Evolutionary conservation across 1,140 invertebrate genomes (phyloP).

Genomic region (Drosophila busckii): DNA sequence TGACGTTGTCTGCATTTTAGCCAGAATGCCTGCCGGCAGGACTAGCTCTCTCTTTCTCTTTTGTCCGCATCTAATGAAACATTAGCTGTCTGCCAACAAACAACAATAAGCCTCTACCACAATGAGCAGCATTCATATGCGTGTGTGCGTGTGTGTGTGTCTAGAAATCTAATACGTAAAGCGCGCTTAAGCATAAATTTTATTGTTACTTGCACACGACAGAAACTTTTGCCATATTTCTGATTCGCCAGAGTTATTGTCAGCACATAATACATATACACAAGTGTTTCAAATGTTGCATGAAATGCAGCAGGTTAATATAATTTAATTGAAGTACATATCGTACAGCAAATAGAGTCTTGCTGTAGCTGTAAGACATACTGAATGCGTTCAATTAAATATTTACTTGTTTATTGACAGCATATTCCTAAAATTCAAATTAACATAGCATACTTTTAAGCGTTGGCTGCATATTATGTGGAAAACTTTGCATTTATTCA

Average conservation of each 20-base stretch:
- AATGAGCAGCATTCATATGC: constrained; percentile 21
- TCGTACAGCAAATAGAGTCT: constrained; percentile 4
- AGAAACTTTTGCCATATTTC: constrained; percentile 12
- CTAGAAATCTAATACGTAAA: constrained; percentile 6
- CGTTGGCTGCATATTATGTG: too few species aligned
- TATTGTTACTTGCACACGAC: constrained; percentile 37
- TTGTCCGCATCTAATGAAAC: constrained; percentile 32
- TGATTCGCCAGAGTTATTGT: too few species aligned
- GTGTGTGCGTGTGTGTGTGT: neutral
- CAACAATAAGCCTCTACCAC: constrained; percentile 9
- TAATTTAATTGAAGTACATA: constrained; percentile 10
- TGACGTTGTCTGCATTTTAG: constrained; percentile 21
- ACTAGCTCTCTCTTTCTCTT: neutral
- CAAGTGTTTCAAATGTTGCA: constrained; percentile 23
- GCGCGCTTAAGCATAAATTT: constrained; percentile 39
- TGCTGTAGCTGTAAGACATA: too few species aligned
- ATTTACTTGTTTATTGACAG: too few species aligned
- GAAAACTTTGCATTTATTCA: too few species aligned
- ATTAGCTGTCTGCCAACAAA: constrained; percentile 31
- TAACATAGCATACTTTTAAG: too few species aligned
- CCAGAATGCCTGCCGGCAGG: neutral
- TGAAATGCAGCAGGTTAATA: constrained; percentile 17
- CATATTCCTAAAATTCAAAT: too few species aligned
- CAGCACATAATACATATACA: constrained; percentile 6
- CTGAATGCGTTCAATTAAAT: too few species aligned